A percentile compares a stretch with the other conserved stretches of the same genome.
phyloP scores from a whole-genome alignment of 2,113 vertebrate genomes.

The Rhizomys pruinosus region DNA sequence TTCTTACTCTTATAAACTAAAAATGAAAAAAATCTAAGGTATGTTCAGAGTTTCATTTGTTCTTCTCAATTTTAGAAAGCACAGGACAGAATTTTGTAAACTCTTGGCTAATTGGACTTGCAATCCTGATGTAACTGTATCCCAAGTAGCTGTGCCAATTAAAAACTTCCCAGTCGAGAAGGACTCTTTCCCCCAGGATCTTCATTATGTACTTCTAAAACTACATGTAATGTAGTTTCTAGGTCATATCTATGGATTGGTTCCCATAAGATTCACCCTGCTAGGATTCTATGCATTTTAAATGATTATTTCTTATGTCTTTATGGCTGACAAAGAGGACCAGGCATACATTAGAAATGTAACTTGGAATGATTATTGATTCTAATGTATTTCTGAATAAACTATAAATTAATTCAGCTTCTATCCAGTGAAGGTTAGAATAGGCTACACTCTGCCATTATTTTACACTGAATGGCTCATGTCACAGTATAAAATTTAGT shows the following conservation, averaged over 20 bases:
- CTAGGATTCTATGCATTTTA: constrained; percentile 43
- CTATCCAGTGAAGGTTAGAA: not conserved
- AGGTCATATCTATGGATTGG: constrained; percentile 49
- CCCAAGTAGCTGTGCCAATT: constrained; percentile 75
- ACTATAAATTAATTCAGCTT: constrained; percentile 22
- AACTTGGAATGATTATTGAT: not conserved
- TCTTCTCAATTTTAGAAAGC: constrained; percentile 54
- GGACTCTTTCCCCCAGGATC: constrained; percentile 72
- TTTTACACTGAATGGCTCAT: not conserved
- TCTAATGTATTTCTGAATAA: not conserved
- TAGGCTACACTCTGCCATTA: constrained; percentile 17
- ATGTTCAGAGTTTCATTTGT: constrained; percentile 28
- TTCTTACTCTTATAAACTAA: constrained; percentile 15
- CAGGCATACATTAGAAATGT: constrained; percentile 32
- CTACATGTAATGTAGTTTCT: constrained; percentile 18
- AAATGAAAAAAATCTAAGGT: constrained; percentile 5
- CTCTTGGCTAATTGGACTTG: constrained; percentile 73
- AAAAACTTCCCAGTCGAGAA: constrained; percentile 78
- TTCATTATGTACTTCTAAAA: constrained; percentile 72
- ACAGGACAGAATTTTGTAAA: constrained; percentile 58
- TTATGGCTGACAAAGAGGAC: constrained; percentile 42
- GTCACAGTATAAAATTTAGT: not conserved
- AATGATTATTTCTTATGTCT: constrained; percentile 49
- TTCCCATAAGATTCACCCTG: constrained; percentile 64
- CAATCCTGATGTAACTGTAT: constrained; percentile 79